These are phyloP conservation scores for Epizoanthus stellaris DNA, from an alignment of 92 coral and sea anemone species.

Conservation along the genomic window DNA sequence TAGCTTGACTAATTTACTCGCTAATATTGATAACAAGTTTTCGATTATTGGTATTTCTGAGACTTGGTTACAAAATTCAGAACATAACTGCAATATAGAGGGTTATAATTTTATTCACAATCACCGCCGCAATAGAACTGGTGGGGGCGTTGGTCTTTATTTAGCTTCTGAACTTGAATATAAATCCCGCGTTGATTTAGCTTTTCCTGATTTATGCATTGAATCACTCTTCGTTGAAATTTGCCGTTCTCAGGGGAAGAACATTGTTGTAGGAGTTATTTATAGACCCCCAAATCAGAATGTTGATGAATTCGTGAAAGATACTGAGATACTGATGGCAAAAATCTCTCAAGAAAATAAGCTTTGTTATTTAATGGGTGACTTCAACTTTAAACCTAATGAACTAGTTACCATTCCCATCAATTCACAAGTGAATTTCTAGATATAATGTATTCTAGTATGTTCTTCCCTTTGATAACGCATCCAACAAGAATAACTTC, in stretches of 20 bases:
- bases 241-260: slow-evolving; percentile 19
- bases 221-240: too few relatives aligned
- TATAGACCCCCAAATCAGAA: slow-evolving; percentile 41
- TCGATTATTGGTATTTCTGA: too few relatives aligned
- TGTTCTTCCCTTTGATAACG: slow-evolving; percentile 40
- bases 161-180: too few relatives aligned
- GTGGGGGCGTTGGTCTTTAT: too few relatives aligned
- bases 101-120: too few relatives aligned
- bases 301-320: slow-evolving; percentile 5
- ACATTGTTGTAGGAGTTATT: slow-evolving; percentile 28
- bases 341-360: slow-evolving; percentile 45
- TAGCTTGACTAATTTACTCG: too few relatives aligned
- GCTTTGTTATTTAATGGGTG: slow-evolving; percentile 47
- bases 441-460: slow-evolving; percentile 29
- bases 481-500: slow-evolving; percentile 42
- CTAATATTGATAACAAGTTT: too few relatives aligned
- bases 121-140: too few relatives aligned
- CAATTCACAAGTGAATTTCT: slow-evolving; percentile 50
- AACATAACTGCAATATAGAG: too few relatives aligned
- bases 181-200: too few relatives aligned
- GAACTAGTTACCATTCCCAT: slow-evolving; percentile 35
- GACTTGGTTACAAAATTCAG: too few relatives aligned
- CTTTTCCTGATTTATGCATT: too few relatives aligned
- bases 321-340: slow-evolving; percentile 6
- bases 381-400: slow-evolving; percentile 40